Evolutionary conservation across 2,888 invertebrate genomes (phyloP).

Genomic region (Lutraria lutraria): DNA sequence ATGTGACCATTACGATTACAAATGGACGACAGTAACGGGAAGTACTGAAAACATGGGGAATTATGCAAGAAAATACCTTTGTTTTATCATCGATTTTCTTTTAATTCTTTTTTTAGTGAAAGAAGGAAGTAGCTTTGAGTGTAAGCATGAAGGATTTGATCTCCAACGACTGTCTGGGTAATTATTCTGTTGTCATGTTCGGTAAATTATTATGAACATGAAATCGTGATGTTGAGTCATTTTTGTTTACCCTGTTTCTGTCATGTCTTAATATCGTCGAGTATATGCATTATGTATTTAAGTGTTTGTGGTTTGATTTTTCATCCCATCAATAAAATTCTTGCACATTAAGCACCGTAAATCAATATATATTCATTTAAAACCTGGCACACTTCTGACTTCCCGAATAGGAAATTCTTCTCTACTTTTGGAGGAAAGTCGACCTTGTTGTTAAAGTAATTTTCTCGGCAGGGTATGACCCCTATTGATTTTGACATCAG

Average conservation of each 20-base stretch:
- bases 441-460: too few species aligned
- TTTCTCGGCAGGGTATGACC: too few species aligned
- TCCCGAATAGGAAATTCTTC: too few species aligned
- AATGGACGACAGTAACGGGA: constrained; percentile 53
- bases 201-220: not conserved
- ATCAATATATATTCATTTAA: not conserved
- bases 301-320: not conserved
- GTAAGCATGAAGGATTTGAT: constrained; percentile 28
- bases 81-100: not conserved
- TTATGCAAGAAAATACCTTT: not conserved
- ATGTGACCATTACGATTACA: constrained; percentile 60
- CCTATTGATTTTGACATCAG: too few species aligned
- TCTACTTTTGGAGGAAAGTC: too few species aligned
- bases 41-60: constrained; percentile 31
- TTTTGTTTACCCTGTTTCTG: not conserved
- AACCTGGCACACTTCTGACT: too few species aligned
- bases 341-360: not conserved
- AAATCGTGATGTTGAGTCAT: constrained; percentile 26
- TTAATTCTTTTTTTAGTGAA: not conserved
- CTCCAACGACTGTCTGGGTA: constrained; percentile 42
- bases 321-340: not conserved
- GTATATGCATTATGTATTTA: not conserved
- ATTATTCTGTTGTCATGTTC: not conserved
- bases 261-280: not conserved
- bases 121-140: constrained; percentile 33